A percentile compares a stretch with the other conserved stretches of the same genome.
Conservation (phyloP, 2,113 vertebrate genomes). For the Lampris megalopsis region DNA sequence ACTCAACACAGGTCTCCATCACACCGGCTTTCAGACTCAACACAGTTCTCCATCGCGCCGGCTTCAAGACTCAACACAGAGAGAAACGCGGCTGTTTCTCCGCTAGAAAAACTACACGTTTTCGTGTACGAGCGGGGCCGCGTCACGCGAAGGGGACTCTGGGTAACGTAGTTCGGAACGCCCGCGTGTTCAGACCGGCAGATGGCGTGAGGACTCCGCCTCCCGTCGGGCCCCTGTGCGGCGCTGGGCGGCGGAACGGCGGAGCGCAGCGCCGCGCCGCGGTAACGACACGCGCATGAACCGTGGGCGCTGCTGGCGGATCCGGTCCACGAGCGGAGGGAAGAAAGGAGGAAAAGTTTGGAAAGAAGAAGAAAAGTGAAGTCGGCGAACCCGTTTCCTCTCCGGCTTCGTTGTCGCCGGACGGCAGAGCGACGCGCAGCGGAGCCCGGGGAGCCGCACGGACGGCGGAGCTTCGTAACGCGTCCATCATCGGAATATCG, state of each 20-base stretch:
- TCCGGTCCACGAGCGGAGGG: conserved; percentile 1
- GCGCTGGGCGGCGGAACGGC: conserved; percentile 5
- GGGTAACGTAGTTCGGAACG: conserved; percentile 52
- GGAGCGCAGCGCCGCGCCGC: conserved; percentile 19
- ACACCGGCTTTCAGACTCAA: too few relatives aligned
- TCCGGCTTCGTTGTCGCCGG: not conserved
- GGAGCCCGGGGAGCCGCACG: not conserved
- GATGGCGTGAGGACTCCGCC: conserved; percentile 22
- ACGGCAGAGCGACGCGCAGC: too few relatives aligned
- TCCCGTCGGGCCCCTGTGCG: conserved; percentile 46
- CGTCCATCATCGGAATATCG: not conserved
- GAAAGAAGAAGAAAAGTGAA: conserved; percentile 8
- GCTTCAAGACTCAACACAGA: not conserved
- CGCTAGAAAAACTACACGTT: not conserved
- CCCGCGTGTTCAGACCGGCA: not conserved
- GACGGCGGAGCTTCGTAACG: not conserved
- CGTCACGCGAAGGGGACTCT: not conserved
- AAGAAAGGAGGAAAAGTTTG: conserved; percentile 53
- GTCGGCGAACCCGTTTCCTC: not conserved
- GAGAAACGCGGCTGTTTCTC: not conserved
- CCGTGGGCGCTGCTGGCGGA: conserved; percentile 8
- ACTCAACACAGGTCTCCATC: too few relatives aligned
- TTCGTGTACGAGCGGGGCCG: conserved; percentile 9
- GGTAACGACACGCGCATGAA: conserved; percentile 56
- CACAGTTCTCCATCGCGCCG: too few relatives aligned